Evolutionary conservation across 2,888 invertebrate species (phyloP), one percentile per base, ranked within the genome.

Genomic region (Diplolepis rosae): DNA sequence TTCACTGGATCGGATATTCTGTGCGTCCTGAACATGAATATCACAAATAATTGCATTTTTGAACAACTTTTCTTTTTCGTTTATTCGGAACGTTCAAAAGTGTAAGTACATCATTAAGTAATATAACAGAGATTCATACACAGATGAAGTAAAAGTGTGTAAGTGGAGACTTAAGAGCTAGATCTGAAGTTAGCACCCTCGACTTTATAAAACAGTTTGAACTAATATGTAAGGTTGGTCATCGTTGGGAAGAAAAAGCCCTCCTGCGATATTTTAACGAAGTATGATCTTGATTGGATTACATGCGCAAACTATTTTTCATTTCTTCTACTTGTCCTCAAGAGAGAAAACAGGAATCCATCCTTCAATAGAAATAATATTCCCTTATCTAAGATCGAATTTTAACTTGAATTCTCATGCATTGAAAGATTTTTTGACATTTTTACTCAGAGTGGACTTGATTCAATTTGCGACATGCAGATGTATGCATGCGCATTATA

Each of bases 201-300:
- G 61, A 39, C 56, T 39, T 61, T 39, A 61, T 24, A n/a, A 24
- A 35, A 56, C 35, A 61, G 11, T 32, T 32, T 6, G 9, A 9
- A 2, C 9, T 45, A 18, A 13, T 61, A n/a, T 24, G n/a, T 61
- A 24, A 61, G 24, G 24, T 24, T 39, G 61, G 39, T 39, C 61
- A 61, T 35, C 35, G 39, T 61, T 61, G 61, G 24, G 61, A 61
- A 39, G 61, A n/a, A n/a, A 39, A 61, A 39, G 39, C 39, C 56
- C 6, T 35, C 35, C 32, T 35, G 56, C 18, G 56, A 56, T 32
- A 32, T 22, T 56, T 18, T 32, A n/a, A 39, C 39, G 61, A 61
- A 61, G 39, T 61, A 61, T 24, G 61, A 39, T 22, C 61, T 61
- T 39, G 39, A 61, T 39, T 39, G 39, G 61, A 39, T 61, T 61